Evolutionary conservation across 2,888 invertebrate species (phyloP), one percentile per base, ranked within the genome.

Genomic region (Stomorhina lunata): DNA sequence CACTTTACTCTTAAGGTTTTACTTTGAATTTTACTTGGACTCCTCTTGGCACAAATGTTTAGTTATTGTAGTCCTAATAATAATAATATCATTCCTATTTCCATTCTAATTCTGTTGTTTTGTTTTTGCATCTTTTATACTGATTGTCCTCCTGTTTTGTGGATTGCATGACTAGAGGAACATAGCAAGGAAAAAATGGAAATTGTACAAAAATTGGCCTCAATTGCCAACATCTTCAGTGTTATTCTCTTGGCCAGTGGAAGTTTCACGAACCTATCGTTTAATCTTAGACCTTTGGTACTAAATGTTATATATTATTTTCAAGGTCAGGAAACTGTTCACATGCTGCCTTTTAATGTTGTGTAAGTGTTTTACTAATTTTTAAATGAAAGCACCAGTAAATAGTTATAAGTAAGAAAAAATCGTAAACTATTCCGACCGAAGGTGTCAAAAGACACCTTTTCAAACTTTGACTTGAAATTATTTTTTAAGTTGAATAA

Each of bases 281-380:
- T 89, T 66, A 87, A 84, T 68, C 6, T 85, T 1, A 86, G 86
- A 2, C 90, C 91, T 0, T 63, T 90, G 45, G 72, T 87, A 6
- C 84, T 78, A 72, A 87, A 87, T 32, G 22, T 85, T 1, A 85
- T 87, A 34, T 86, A 85, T 5, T 82, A 85, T 48, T 73, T 83
- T 37, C 63, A 73, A 1, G 84, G 86, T 2, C 48, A 86, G 48
- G 87, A 89, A 0, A 76, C 86, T 0, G 77, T 84, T 1, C 57
- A 86, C 12, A 85, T 85, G 4, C 63, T 90, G 53, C 90, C 90
- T 9, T 91, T 90, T 37, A 88, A 87, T 34, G 85, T 88, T 66
- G 76, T 85, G 90, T 91, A 83, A 89, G 90, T 88, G 63, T 12
- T 48, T n/a, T 27, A 7, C 7, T 22, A 12, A 40, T 15, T 12